Conservation (phyloP, 2,888 invertebrate species). For the Drosophila robusta region DNA sequence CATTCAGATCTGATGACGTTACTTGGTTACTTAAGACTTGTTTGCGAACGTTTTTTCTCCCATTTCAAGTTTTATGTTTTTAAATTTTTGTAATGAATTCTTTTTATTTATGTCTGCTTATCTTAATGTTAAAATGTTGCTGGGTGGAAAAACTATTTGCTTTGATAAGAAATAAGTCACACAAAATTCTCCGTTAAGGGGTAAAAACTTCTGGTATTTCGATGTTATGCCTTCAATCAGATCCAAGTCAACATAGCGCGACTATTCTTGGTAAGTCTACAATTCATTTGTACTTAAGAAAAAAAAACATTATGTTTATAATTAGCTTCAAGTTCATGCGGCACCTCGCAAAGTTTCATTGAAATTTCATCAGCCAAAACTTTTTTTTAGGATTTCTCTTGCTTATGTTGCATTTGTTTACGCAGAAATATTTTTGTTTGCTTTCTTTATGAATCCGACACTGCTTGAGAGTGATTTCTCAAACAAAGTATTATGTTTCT, state of each 20-base stretch:
- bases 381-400: not conserved
- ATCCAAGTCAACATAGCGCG: not conserved
- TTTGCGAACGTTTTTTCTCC: too few relatives aligned
- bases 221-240: not conserved
- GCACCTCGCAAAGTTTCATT: constrained; percentile 23
- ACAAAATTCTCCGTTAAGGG: not conserved
- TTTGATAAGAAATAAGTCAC: constrained; percentile 10
- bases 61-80: too few relatives aligned
- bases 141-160: not conserved
- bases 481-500: constrained; percentile 17
- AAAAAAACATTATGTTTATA: constrained; percentile 27
- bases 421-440: constrained; percentile 6
- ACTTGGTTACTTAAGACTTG: not conserved
- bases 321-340: constrained; percentile 45
- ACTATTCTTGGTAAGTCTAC: not conserved
- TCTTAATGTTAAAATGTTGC: constrained; percentile 2
- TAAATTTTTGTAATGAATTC: not conserved
- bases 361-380: constrained; percentile 61
- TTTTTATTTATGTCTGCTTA: not conserved
- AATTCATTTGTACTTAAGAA: not conserved
- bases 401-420: constrained; percentile 23
- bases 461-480: not conserved
- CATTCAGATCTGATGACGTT: constrained; percentile 1
- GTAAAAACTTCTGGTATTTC: not conserved
- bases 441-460: not conserved